Conservation (phyloP, 2,113 vertebrate species). For the Sebastes fasciatus region DNA sequence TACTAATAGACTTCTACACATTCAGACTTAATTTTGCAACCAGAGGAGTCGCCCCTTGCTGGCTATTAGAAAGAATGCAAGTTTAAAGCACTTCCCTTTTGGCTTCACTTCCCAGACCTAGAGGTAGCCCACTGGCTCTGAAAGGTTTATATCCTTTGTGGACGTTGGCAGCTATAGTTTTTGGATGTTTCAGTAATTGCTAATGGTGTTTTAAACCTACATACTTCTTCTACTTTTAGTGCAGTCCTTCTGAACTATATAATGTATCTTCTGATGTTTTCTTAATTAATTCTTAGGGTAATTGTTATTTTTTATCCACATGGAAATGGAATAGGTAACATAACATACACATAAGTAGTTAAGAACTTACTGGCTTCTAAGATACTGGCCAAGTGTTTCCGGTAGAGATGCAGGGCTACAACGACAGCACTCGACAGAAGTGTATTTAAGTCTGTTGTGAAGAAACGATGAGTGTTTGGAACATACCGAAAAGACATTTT, state of each 20-base stretch:
- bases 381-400: neutral
- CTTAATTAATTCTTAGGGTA: neutral
- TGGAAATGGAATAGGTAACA: neutral
- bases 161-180: neutral
- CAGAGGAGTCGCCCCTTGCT: too few relatives aligned
- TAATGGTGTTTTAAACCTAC: neutral
- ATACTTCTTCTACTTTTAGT: neutral
- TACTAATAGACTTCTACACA: too few relatives aligned
- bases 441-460: neutral
- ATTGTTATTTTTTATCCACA: neutral
- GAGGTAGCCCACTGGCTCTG: neutral
- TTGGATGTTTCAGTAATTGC: neutral
- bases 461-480: neutral
- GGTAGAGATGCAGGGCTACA: too few relatives aligned
- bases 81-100: too few relatives aligned
- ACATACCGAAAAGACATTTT: neutral
- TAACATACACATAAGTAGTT: neutral
- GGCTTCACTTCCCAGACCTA: too few relatives aligned
- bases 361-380: neutral
- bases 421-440: neutral
- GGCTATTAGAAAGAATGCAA: too few relatives aligned
- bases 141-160: neutral
- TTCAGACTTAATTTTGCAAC: too few relatives aligned
- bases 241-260: neutral
- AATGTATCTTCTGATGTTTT: neutral